Conservation (phyloP, 2,113 vertebrate species). For the Myiopsitta monachus region DNA sequence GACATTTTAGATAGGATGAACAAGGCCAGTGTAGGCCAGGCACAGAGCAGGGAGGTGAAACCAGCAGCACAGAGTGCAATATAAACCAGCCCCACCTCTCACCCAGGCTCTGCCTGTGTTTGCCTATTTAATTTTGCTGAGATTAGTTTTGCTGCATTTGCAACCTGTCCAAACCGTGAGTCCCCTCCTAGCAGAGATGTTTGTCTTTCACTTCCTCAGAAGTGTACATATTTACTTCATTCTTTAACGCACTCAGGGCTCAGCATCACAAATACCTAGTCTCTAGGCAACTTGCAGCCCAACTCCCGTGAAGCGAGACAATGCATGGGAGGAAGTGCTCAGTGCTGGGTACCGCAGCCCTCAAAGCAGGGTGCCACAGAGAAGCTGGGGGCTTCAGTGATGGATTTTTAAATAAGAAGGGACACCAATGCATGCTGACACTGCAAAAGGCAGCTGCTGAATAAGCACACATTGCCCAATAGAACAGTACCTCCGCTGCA, state of each 20-base stretch:
- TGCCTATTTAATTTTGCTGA: background rate
- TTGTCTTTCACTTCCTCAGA: background rate
- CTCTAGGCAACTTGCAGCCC: background rate
- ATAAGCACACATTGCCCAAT: background rate
- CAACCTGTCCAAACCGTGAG: background rate
- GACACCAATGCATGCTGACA: background rate
- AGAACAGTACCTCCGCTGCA: background rate
- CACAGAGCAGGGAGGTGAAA: background rate
- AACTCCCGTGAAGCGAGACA: background rate
- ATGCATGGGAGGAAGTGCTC: background rate
- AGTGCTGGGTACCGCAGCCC: background rate
- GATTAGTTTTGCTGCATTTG: background rate
- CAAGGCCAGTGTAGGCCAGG: background rate
- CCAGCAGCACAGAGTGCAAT: background rate
- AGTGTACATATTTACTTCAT: background rate
- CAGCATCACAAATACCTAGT: background rate
- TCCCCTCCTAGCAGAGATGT: background rate
- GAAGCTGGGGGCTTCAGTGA: background rate
- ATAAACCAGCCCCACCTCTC: background rate
- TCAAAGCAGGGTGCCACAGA: background rate
- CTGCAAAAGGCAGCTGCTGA: background rate
- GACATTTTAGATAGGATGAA: background rate
- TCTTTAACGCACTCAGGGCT: background rate
- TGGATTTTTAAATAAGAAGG: background rate
- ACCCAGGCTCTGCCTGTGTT: background rate